Evolutionary conservation across 2,113 vertebrate genomes (phyloP), one percentile per base, ranked within the genome.

Genomic region (Tringa solitaria): DNA sequence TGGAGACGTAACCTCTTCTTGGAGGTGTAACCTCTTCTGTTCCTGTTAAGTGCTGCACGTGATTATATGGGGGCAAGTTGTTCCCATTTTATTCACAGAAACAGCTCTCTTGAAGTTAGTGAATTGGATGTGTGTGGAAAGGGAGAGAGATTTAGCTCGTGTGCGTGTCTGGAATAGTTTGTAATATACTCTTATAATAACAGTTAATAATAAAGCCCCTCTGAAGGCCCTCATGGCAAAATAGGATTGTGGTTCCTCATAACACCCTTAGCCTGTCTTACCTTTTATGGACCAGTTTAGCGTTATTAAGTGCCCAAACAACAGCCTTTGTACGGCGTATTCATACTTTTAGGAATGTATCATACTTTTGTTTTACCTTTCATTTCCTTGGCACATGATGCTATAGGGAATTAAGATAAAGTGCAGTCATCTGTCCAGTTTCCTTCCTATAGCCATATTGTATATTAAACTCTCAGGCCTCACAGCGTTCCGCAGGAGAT

Each of bases 401-500:
- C 68, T 68, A 45, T 28, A 75, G 30, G 48, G 64, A 91, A 81
- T 80, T 63, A 84, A 93, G 87, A 89, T 56, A n/a, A 85, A 95
- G 56, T 82, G 60, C 61, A 85, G 35, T 85, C 43, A 67, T 79
- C 67, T 51, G 45, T 80, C 73, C 76, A 26, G 73, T 81, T 93
- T 80, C 67, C 77, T 85, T 95, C 37, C 81, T 80, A 39, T 24
- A 89, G 46, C 50, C 67, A 67, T 87, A 27, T 39, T 87, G 60
- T 70, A 35, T 80, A 77, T 91, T 87, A 80, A 91, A 77, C 37
- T 80, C 73, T 79, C 74, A 95, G 89, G 90, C 69, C 41, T 32
- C 84, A 87, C 53, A 54, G 77, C 63, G 89, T 95, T 95, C 89
- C 91, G 77, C 63, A 70, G 64, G 60, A 96, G 95, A 93, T 96